Conservation (phyloP, 2,797 vertebrate genomes). For the Denticeps clupeoides region DNA sequence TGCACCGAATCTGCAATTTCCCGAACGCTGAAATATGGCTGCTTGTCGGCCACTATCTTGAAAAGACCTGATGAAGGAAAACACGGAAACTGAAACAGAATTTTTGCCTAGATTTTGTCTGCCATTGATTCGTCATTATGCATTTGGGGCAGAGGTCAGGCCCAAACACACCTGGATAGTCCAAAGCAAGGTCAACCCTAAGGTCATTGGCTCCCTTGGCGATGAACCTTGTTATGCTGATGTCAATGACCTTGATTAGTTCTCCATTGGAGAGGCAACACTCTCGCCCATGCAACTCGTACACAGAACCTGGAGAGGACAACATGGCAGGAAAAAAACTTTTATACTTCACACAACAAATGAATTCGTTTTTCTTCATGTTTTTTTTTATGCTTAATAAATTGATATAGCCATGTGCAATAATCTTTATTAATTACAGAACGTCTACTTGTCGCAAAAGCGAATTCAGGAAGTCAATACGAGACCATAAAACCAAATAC, state of each 20-base stretch:
- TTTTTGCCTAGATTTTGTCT: no score
- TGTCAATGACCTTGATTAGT: conserved; percentile 66
- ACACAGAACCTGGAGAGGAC: conserved; percentile 57
- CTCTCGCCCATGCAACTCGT: conserved; percentile 67
- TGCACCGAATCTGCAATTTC: conserved; percentile 56
- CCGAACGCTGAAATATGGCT: conserved; percentile 54
- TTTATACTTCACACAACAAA: neutral
- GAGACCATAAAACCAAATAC: no score
- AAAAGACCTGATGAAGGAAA: conserved; percentile 67
- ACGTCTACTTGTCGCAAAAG: no score
- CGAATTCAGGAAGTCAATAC: no score
- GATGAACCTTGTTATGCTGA: conserved; percentile 49
- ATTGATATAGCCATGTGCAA: no score
- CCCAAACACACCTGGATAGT: conserved; percentile 61
- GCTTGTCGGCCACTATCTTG: conserved; percentile 59
- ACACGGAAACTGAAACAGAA: neutral
- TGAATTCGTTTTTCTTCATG: neutral
- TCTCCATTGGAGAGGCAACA: conserved; percentile 71
- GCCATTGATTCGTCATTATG: no score
- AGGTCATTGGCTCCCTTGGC: conserved; percentile 38
- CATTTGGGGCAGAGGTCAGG: no score
- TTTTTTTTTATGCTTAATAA: no score
- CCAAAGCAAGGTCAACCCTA: conserved; percentile 56
- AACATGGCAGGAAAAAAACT: no score
- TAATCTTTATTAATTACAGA: no score